Percentiles rank a stretch among this genome's conserved stretches.
phyloP scores from a whole-genome alignment of 2,888 invertebrate species.

The Laothoe populi region DNA sequence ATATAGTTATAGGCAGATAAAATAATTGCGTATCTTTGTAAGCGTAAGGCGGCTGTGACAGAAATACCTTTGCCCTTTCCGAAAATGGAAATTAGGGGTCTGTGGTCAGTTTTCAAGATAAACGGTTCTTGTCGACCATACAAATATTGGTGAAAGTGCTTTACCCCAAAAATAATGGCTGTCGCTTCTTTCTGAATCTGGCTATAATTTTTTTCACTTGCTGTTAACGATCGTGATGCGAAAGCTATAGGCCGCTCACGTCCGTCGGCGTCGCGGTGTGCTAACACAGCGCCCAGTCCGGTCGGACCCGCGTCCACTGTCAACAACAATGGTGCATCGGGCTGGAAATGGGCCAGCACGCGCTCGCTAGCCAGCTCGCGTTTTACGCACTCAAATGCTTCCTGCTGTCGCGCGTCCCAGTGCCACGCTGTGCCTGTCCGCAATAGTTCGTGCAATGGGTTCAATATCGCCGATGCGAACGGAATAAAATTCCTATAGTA shows the following conservation, averaged over 20 bases:
- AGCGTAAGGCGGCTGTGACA: constrained; percentile 29
- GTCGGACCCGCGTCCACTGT: constrained; percentile 29
- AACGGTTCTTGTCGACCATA: constrained; percentile 35
- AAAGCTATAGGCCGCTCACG: constrained; percentile 27
- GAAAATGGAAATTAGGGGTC: constrained; percentile 32
- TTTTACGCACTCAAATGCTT: too few species aligned
- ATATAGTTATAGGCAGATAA: constrained; percentile 33
- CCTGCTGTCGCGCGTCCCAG: too few species aligned
- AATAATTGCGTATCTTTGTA: constrained; percentile 33
- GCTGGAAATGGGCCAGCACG: too few species aligned
- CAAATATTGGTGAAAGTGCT: constrained; percentile 36
- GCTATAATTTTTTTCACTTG: constrained; percentile 34
- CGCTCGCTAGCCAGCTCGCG: too few species aligned
- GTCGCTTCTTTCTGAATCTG: too few species aligned
- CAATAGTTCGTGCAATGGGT: too few species aligned
- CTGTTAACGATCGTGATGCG: constrained; percentile 26
- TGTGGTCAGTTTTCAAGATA: constrained; percentile 34
- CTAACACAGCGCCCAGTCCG: constrained; percentile 31
- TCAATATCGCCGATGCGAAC: too few species aligned
- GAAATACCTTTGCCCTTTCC: constrained; percentile 28
- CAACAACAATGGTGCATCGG: constrained; percentile 23
- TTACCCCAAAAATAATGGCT: constrained; percentile 36
- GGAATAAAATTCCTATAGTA: too few species aligned
- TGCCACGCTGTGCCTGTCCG: too few species aligned
- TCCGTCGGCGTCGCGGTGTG: constrained; percentile 12